A percentile compares a stretch with the other conserved stretches of the same genome.
phyloP scores from a whole-genome alignment of 1,140 invertebrate species.

The Solen grandis region DNA sequence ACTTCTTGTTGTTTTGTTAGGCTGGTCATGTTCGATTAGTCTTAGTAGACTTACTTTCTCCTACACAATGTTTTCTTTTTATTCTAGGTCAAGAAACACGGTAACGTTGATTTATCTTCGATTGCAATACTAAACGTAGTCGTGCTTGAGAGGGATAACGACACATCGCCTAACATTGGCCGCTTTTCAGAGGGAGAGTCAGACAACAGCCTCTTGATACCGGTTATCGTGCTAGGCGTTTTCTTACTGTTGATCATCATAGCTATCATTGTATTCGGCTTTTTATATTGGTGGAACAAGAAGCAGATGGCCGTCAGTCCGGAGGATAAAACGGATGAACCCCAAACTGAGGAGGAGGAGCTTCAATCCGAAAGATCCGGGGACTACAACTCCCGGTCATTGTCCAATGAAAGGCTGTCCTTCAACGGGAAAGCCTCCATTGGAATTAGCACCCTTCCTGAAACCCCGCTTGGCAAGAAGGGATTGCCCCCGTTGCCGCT shows the following conservation, averaged over 20 bases:
- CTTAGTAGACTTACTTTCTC: too few species aligned
- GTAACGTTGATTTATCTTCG: neutral
- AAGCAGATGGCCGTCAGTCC: slow-evolving; percentile 28
- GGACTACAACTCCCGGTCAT: neutral
- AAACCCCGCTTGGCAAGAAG: neutral
- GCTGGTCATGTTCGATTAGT: too few species aligned
- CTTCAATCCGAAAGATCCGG: slow-evolving; percentile 26
- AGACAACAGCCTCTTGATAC: neutral
- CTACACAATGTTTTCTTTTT: too few species aligned
- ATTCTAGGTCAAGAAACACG: slow-evolving; percentile 24
- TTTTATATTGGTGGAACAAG: slow-evolving; percentile 15
- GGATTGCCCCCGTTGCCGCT: slow-evolving; percentile 37
- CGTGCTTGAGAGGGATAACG: slow-evolving; percentile 19
- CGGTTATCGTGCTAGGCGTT: slow-evolving; percentile 25
- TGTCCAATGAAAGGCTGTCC: slow-evolving; percentile 17
- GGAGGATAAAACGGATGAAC: slow-evolving; percentile 37
- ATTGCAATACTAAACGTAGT: slow-evolving; percentile 29
- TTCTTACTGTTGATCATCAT: neutral
- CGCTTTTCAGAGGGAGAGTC: neutral
- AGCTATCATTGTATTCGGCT: slow-evolving; percentile 1
- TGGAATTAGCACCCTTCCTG: slow-evolving; percentile 27
- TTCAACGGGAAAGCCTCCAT: slow-evolving; percentile 33
- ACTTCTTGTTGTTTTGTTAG: too few species aligned
- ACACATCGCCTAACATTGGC: neutral
- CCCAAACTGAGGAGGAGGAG: slow-evolving; percentile 49